phyloP scores from a whole-genome alignment of 92 coral and sea anemone species.

The Chrysogorgia sp. region DNA sequence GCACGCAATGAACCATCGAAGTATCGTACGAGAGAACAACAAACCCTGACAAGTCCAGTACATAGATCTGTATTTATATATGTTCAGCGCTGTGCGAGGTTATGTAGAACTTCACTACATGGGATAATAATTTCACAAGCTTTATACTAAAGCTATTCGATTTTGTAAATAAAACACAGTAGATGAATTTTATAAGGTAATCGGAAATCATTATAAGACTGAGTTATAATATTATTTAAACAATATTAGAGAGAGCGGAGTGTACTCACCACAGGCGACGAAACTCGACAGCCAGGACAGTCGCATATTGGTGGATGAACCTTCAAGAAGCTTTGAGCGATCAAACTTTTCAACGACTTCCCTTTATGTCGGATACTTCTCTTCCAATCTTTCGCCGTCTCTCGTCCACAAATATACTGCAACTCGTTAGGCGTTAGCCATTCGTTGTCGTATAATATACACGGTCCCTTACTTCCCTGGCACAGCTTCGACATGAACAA shows the following conservation, averaged over 20 bases:
- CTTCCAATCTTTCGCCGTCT: conserved; percentile 99
- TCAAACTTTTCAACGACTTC: conserved; percentile 93
- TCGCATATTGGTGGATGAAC: conserved; percentile 99
- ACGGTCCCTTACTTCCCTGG: conserved; percentile 99
- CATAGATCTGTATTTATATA: no score
- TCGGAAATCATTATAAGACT: neutral
- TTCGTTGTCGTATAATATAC: conserved; percentile 87
- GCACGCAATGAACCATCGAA: no score
- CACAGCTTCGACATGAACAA: conserved; percentile 93
- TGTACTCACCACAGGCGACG: conserved; percentile 97
- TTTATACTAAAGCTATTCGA: no score
- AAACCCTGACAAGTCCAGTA: no score
- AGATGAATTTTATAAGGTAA: neutral
- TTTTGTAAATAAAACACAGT: no score
- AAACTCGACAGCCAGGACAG: conserved; percentile 95
- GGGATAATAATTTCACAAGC: no score
- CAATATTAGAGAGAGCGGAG: no score
- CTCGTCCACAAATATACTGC: conserved; percentile 97
- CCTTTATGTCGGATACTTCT: conserved; percentile 96
- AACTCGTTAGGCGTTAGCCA: conserved; percentile 99
- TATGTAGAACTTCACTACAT: no score
- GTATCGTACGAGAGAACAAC: no score
- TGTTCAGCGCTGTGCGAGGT: no score
- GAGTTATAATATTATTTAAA: neutral
- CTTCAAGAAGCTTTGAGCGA: conserved; percentile 88